phyloP scores from a whole-genome alignment of 2,113 vertebrate species.

The Cebidichthys violaceus region DNA sequence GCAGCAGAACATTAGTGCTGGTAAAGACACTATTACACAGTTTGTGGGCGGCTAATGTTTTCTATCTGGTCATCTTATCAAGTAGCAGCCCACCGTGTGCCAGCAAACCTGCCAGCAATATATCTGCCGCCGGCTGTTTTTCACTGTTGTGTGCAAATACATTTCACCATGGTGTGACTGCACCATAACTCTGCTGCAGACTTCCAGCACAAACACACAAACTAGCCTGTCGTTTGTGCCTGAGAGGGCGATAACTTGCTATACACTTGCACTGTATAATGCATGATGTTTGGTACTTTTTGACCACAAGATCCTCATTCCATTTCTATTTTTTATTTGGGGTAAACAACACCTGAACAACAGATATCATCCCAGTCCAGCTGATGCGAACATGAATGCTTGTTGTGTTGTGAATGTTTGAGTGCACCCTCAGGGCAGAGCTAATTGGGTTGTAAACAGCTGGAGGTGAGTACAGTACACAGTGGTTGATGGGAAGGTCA shows the following conservation, averaged over 20 bases:
- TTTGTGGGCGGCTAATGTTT: neutral
- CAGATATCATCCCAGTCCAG: slow-evolving; percentile 7
- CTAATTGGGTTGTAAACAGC: slow-evolving; percentile 65
- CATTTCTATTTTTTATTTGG: neutral
- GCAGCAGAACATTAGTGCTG: neutral
- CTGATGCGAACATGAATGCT: slow-evolving; percentile 17
- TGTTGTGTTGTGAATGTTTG: slow-evolving; percentile 8
- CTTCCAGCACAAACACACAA: slow-evolving; percentile 26
- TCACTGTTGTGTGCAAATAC: slow-evolving; percentile 41
- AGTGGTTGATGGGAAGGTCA: slow-evolving; percentile 34
- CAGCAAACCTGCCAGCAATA: slow-evolving; percentile 17
- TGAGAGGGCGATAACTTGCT: slow-evolving; percentile 8
- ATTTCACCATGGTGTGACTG: slow-evolving; percentile 33
- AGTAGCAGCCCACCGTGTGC: neutral
- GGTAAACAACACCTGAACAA: slow-evolving; percentile 29
- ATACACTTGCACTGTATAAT: slow-evolving; percentile 28
- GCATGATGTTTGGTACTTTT: slow-evolving; percentile 12
- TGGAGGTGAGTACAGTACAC: slow-evolving; percentile 48
- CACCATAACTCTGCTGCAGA: slow-evolving; percentile 42
- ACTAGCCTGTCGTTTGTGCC: slow-evolving; percentile 25
- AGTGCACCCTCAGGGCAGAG: slow-evolving; percentile 41
- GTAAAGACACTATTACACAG: neutral
- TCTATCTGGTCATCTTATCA: slow-evolving; percentile 1
- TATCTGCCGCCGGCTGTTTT: slow-evolving; percentile 33
- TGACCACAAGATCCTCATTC: slow-evolving; percentile 6